These are phyloP conservation scores for Drosophila cracens DNA, from an alignment of 2,888 invertebrate species.

Conservation along the genomic window DNA sequence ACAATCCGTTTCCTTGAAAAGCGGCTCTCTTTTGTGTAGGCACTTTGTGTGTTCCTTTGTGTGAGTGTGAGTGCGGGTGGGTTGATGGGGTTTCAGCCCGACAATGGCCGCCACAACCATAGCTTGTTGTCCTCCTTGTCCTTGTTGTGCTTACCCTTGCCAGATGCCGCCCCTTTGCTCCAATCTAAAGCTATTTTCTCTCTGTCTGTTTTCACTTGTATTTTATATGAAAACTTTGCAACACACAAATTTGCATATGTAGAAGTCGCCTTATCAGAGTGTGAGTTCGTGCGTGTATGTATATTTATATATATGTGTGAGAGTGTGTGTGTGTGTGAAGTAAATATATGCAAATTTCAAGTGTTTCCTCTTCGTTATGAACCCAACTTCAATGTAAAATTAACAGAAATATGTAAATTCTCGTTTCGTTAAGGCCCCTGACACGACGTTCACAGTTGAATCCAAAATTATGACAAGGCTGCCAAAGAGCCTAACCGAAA, in stretches of 20 bases:
- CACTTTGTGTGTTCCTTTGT: slow-evolving; percentile 51
- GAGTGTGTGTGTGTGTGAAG: slow-evolving; percentile 44
- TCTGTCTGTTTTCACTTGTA: slow-evolving; percentile 77
- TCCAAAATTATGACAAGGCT: slow-evolving; percentile 60
- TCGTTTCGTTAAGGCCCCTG: slow-evolving; percentile 72
- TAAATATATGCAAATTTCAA: slow-evolving; percentile 83
- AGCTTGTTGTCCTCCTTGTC: slow-evolving; percentile 71
- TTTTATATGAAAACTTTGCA: slow-evolving; percentile 82
- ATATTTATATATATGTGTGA: slow-evolving; percentile 11
- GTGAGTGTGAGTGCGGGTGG: slow-evolving; percentile 19
- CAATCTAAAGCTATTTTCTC: slow-evolving; percentile 52
- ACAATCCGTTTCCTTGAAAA: slow-evolving; percentile 75
- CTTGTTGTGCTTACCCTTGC: slow-evolving; percentile 66
- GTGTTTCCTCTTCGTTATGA: slow-evolving; percentile 84
- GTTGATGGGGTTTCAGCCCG: slow-evolving; percentile 2
- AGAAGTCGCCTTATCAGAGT: slow-evolving; percentile 45
- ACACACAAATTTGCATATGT: slow-evolving; percentile 75
- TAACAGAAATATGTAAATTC: slow-evolving; percentile 83
- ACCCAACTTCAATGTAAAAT: slow-evolving; percentile 82
- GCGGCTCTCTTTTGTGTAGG: slow-evolving; percentile 74
- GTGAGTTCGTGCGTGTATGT: slow-evolving; percentile 24
- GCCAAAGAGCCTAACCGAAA: slow-evolving; percentile 67
- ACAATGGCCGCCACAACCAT: slow-evolving; percentile 52
- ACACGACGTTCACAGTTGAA: slow-evolving; percentile 35
- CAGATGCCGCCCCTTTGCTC: slow-evolving; percentile 7